phyloP scores from a whole-genome alignment of 2,113 vertebrate species.

The Vombatus ursinus region DNA sequence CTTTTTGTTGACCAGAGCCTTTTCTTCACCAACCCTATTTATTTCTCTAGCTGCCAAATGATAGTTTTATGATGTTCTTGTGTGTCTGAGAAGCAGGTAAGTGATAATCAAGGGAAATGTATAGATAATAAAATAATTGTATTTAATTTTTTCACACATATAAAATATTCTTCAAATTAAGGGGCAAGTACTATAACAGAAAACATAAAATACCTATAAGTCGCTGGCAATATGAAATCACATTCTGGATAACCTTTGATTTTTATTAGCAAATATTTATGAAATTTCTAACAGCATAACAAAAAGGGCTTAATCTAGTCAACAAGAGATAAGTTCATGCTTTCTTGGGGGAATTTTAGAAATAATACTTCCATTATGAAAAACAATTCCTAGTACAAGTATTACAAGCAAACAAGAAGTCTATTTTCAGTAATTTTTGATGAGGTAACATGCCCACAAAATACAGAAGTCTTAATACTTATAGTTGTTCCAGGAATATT shows the following conservation, averaged over 20 bases:
- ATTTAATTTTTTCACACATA: conserved; percentile 66
- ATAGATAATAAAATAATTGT: conserved; percentile 26
- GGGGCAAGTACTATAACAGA: conserved; percentile 48
- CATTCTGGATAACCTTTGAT: conserved; percentile 61
- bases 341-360: conserved; percentile 47
- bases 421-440: conserved; percentile 65
- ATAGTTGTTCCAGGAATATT: conserved; percentile 29
- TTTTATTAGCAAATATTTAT: conserved; percentile 75
- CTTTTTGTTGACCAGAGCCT: conserved; percentile 32
- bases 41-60: conserved; percentile 53
- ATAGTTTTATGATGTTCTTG: conserved; percentile 51
- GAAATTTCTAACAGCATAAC: conserved; percentile 69
- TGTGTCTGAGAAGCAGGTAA: conserved; percentile 61
- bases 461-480: conserved; percentile 22
- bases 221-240: conserved; percentile 58
- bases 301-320: conserved; percentile 69
- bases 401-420: conserved; percentile 50
- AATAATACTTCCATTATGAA: conserved; percentile 62
- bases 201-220: conserved; percentile 60
- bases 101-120: conserved; percentile 52
- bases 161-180: conserved; percentile 62
- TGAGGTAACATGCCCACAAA: conserved; percentile 61
- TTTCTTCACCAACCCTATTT: not conserved
- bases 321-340: conserved; percentile 51
- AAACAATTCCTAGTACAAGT: conserved; percentile 53